Evolutionary conservation across 2,888 invertebrate species (phyloP).

Genomic region (Acanthosepion esculentum): DNA sequence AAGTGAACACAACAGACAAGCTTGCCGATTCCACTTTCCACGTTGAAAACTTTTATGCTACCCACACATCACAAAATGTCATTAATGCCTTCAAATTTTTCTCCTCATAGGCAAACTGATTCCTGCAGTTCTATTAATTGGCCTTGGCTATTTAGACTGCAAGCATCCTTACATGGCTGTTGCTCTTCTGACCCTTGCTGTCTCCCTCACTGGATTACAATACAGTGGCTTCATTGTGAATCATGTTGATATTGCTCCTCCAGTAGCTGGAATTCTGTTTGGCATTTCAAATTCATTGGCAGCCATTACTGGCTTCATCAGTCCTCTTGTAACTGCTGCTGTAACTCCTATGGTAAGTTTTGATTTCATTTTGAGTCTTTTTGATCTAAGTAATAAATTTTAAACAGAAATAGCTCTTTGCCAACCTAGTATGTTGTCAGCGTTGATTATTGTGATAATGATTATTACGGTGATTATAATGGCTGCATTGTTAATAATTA

Average conservation of each 20-base stretch:
- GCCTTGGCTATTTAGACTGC: conserved; percentile 71
- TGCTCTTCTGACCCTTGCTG: conserved; percentile 67
- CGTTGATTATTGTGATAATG: no score
- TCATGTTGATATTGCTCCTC: conserved; percentile 74
- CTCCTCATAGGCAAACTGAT: conserved; percentile 66
- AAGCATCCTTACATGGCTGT: conserved; percentile 67
- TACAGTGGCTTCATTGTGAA: conserved; percentile 74
- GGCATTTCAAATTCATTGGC: conserved; percentile 74
- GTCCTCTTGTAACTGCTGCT: conserved; percentile 70
- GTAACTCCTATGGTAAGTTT: conserved; percentile 66
- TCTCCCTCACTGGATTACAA: conserved; percentile 69
- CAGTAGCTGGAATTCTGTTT: conserved; percentile 73
- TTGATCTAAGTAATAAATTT: not conserved
- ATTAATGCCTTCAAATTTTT: not conserved
- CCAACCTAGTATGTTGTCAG: no score
- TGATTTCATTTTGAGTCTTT: not conserved
- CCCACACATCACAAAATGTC: no score
- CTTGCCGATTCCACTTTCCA: no score
- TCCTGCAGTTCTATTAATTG: conserved; percentile 70
- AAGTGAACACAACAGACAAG: no score
- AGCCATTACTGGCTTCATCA: conserved; percentile 73
- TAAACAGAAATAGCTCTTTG: no score
- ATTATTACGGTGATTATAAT: no score
- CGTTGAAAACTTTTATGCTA: no score
- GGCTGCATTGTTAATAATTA: no score